A percentile compares a stretch with the other conserved stretches of the same genome.
Evolutionary conservation across 2,888 invertebrate species (phyloP).

Genomic region (Drosophila leonis): DNA sequence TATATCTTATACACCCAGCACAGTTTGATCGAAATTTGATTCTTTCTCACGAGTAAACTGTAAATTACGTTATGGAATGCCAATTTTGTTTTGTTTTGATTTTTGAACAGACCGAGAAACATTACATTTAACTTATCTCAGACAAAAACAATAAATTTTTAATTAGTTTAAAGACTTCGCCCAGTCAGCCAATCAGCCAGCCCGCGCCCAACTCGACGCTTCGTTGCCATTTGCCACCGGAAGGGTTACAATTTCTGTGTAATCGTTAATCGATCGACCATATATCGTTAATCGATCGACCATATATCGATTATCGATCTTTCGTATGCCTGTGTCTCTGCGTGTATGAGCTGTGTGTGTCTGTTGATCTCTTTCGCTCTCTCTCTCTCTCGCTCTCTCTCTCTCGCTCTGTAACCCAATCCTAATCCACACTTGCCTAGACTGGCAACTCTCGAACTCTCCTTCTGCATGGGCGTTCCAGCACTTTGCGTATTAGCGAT

Average conservation of each 20-base stretch:
- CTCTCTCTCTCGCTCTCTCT: not conserved
- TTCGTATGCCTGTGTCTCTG: constrained; percentile 12
- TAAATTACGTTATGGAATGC: constrained; percentile 64
- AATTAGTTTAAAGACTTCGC: constrained; percentile 20
- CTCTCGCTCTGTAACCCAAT: constrained; percentile 5
- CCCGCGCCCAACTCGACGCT: constrained; percentile 82
- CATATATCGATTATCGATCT: constrained; percentile 11
- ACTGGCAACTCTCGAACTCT: constrained; percentile 43
- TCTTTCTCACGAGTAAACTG: constrained; percentile 37
- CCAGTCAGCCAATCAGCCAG: constrained; percentile 79
- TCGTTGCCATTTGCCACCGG: constrained; percentile 33
- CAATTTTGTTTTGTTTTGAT: constrained; percentile 15
- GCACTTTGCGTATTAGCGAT: constrained; percentile 20
- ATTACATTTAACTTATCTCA: constrained; percentile 11
- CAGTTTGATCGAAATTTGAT: constrained; percentile 42
- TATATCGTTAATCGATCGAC: constrained; percentile 13
- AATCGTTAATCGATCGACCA: constrained; percentile 20
- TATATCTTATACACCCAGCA: constrained; percentile 42
- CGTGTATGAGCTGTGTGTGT: constrained; percentile 30
- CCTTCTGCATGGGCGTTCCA: constrained; percentile 61
- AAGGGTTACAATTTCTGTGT: constrained; percentile 30
- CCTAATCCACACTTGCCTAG: constrained; percentile 24
- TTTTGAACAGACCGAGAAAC: constrained; percentile 25
- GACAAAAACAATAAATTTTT: constrained; percentile 17
- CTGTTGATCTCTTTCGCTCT: constrained; percentile 3